A percentile compares a stretch with the other conserved stretches of the same genome.
These are phyloP conservation scores for Bicyclus anynana DNA, from an alignment of 1,140 invertebrate genomes.

Conservation along the genomic window DNA sequence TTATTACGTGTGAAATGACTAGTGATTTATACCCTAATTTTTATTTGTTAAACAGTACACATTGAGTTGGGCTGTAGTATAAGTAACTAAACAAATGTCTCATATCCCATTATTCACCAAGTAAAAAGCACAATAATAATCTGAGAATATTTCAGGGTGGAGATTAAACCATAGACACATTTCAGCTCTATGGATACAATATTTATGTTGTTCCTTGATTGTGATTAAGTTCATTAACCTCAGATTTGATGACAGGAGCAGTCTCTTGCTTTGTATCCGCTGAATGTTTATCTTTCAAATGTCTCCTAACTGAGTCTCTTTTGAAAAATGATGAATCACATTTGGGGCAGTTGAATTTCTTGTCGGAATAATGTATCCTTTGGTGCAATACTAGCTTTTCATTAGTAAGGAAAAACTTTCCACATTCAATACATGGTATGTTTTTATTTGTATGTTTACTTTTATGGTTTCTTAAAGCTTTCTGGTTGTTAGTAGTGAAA, in stretches of 20 bases:
- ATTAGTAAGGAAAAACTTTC: constrained; percentile 39
- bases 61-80: no score
- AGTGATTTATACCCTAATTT: no score
- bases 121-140: no score
- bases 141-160: no score
- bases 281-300: constrained; percentile 21
- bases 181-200: no score
- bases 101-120: no score
- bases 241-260: constrained; percentile 27
- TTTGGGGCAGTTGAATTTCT: constrained; percentile 28
- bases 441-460: constrained; percentile 43
- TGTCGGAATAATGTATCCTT: constrained; percentile 41
- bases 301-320: constrained; percentile 23
- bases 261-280: constrained; percentile 5
- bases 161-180: no score
- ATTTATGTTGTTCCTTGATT: neutral
- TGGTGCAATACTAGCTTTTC: constrained; percentile 40
- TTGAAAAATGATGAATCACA: constrained; percentile 21
- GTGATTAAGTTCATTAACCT: neutral
- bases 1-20: no score
- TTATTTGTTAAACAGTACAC: no score
- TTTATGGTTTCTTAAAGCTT: constrained; percentile 37
- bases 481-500: constrained; percentile 31
- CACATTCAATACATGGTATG: constrained; percentile 45
- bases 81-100: no score